Conservation (phyloP, 2,888 invertebrate species). For the Euphydryas editha region DNA sequence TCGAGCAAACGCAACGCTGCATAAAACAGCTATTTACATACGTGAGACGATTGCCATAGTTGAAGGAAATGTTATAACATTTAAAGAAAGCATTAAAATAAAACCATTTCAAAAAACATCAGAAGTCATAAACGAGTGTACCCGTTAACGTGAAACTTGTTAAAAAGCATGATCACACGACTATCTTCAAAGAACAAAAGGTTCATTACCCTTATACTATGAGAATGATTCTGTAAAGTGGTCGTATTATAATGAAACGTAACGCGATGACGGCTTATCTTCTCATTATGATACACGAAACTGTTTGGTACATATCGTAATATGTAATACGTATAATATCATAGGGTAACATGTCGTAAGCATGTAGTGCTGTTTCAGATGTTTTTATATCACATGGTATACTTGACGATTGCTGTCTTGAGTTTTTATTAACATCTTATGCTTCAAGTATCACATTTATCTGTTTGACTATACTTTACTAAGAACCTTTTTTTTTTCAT, state of each 20-base stretch:
- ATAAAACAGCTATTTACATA: neutral
- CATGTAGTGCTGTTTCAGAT: slow-evolving; percentile 27
- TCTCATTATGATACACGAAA: slow-evolving; percentile 42
- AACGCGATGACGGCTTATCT: slow-evolving; percentile 45
- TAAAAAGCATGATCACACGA: slow-evolving; percentile 48
- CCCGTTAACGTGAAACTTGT: slow-evolving; percentile 44
- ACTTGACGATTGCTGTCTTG: neutral
- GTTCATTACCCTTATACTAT: slow-evolving; percentile 46
- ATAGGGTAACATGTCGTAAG: slow-evolving; percentile 9
- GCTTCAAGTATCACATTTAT: slow-evolving; percentile 3
- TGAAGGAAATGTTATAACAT: slow-evolving; percentile 3
- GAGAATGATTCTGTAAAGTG: slow-evolving; percentile 44
- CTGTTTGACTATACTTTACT: slow-evolving; percentile 15
- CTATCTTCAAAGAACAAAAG: slow-evolving; percentile 47
- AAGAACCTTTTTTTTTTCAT: neutral
- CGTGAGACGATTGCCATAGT: slow-evolving; percentile 9
- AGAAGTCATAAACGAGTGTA: slow-evolving; percentile 36
- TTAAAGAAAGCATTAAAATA: slow-evolving; percentile 13
- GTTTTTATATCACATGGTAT: slow-evolving; percentile 12
- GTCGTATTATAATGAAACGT: slow-evolving; percentile 43
- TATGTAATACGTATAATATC: too few species aligned
- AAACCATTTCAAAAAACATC: slow-evolving; percentile 28
- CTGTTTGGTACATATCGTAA: neutral
- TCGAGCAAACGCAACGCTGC: neutral
- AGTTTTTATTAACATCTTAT: slow-evolving; percentile 7